Conservation (phyloP, 2,888 invertebrate species). For the Apotomis turbidana region DNA sequence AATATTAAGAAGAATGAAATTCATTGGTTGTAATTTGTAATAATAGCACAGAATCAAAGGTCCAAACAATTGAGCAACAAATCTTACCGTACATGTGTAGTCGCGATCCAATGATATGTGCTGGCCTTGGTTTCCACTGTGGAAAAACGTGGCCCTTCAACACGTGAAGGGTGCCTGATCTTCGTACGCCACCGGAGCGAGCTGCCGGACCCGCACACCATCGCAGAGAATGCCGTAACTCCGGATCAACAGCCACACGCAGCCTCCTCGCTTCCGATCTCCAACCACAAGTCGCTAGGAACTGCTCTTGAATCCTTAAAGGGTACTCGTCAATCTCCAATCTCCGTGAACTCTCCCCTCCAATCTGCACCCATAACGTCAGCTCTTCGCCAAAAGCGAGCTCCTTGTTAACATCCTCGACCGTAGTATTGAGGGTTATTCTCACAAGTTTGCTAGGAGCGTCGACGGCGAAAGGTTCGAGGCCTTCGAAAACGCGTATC, state of each 20-base stretch:
- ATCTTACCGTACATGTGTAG: constrained; percentile 82
- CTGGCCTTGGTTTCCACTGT: constrained; percentile 86
- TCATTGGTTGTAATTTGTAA: too few species aligned
- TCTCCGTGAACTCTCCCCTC: constrained; percentile 82
- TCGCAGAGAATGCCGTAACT: constrained; percentile 84
- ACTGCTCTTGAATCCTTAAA: constrained; percentile 85
- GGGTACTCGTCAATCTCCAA: constrained; percentile 83
- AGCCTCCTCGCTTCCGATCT: constrained; percentile 83
- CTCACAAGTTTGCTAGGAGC: constrained; percentile 83
- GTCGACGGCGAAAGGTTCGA: constrained; percentile 75
- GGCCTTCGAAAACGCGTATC: constrained; percentile 85
- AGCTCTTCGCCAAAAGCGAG: constrained; percentile 79
- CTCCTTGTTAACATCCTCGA: constrained; percentile 78
- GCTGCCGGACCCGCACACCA: constrained; percentile 85
- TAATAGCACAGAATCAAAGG: too few species aligned
- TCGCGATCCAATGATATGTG: constrained; percentile 84
- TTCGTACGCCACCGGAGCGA: constrained; percentile 70
- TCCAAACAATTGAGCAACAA: too few species aligned
- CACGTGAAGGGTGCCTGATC: constrained; percentile 82
- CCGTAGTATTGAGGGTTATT: constrained; percentile 83
- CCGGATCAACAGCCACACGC: constrained; percentile 86
- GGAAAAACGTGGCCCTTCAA: constrained; percentile 88
- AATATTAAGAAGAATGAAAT: too few species aligned
- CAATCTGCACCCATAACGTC: constrained; percentile 82
- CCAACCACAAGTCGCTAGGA: constrained; percentile 84